Base-by-base conservation (phyloP, 2,888 invertebrate species). In the Idaea biselata region DNA sequence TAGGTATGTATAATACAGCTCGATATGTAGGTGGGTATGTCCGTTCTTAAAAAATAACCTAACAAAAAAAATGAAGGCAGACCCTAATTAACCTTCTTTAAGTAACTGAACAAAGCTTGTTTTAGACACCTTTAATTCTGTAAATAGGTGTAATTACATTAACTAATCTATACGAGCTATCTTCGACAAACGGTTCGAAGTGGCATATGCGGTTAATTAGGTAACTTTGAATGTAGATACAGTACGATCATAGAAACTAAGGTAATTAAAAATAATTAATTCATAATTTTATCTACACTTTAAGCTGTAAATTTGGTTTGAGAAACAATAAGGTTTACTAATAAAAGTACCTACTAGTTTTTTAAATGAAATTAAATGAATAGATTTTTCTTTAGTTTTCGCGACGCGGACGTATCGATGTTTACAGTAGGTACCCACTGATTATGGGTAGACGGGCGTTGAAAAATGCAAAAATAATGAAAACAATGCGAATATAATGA, bases 181-280 rank as follows among this genome's bases (percentile, higher is more conserved):
- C 84, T 84, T 44, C 82, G 77, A 78, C 83, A 77, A 81, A 79
- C 78, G 79, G 77, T 67, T 75, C 70, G 79, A 89, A 85, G 89
- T 89, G 89, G 88, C 81, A 83, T 83, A 77, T 76, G 79, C 81
- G 80, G 83, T 89, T 91, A 91, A 91, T 91, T 91, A 88, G 90
- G 76, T 75, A 77, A 77, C 71, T 79, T 74, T 79, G 70, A 73
- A 79, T 68, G 63, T 61, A 1, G 68, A 68, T 77, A 88, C 77
- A 86, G 86, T 73, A 0, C 79, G 86, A 59, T 72, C 32, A 55
- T 16, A 63, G 60, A 60, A 58, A 18, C 6, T 60, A 60, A 18
- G 58, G 33, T 25, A 25, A 3, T 25, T 25, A 25, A n/a, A 25
- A 25, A 25, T 25, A 25, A 25, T 25, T 3, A 25, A 25, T 25